A percentile compares a stretch with the other conserved stretches of the same genome.
These are phyloP conservation scores for Montipora foliosa DNA, from an alignment of 64 coral and sea anemone species.

Conservation along the genomic window DNA sequence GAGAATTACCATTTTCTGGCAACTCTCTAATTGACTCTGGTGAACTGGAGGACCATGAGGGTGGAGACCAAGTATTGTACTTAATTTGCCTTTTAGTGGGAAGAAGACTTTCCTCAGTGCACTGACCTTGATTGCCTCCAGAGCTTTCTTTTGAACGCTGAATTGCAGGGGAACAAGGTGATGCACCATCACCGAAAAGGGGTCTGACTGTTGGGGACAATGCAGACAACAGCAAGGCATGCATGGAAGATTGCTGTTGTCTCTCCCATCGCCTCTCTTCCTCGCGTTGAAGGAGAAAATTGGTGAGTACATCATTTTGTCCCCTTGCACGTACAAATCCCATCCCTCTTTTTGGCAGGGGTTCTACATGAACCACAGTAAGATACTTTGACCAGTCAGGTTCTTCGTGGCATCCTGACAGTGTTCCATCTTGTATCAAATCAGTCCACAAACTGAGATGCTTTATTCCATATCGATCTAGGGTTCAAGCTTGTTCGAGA, in stretches of 20 bases:
- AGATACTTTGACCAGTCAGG: constrained; percentile 55
- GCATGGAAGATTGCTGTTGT: not conserved
- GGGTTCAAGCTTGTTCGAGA: constrained; percentile 41
- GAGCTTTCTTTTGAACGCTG: no score
- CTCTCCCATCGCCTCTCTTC: not conserved
- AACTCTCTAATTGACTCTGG: no score
- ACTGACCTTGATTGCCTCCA: no score
- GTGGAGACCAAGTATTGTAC: no score
- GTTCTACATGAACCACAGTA: constrained; percentile 27
- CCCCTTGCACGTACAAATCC: constrained; percentile 9
- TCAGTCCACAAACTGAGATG: constrained; percentile 69
- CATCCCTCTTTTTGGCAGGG: constrained; percentile 39
- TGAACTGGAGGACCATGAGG: no score
- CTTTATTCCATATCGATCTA: constrained; percentile 45
- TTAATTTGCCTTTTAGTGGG: no score
- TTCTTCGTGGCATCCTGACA: constrained; percentile 52
- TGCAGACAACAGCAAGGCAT: not conserved
- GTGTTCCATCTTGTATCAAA: constrained; percentile 51
- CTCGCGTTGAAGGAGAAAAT: constrained; percentile 34
- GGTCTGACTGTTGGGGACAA: not conserved
- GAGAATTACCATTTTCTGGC: no score
- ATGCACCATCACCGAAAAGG: no score
- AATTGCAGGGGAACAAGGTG: no score
- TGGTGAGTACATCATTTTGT: constrained; percentile 37
- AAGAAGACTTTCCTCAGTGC: no score